These are phyloP conservation scores for Mus musculus DNA, from an alignment of 2,113 vertebrate species.

Conservation along the genomic window GRCm39 chr2:44430501-44431000, in stretches of 20 bases:
- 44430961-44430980: too few species aligned
- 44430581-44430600: constrained; percentile 40
- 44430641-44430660: background rate
- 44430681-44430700: background rate
- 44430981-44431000: too few species aligned
- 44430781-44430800: constrained; percentile 36
- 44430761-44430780: background rate
- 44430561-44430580: constrained; percentile 49
- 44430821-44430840: background rate
- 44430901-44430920: too few species aligned
- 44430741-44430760: background rate
- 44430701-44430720: background rate
- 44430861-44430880: too few species aligned
- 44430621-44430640: background rate
- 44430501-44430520: constrained; percentile 11
- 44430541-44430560: constrained; percentile 51
- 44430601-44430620: constrained; percentile 50
- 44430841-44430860: too few species aligned
- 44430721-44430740: background rate
- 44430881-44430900: too few species aligned
- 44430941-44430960: too few species aligned
- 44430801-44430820: background rate
- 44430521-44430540: constrained; percentile 57
- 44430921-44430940: too few species aligned
- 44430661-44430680: background rate